Base-by-base conservation (phyloP, 2,113 vertebrate genomes). In the Stercorarius parasiticus region DNA sequence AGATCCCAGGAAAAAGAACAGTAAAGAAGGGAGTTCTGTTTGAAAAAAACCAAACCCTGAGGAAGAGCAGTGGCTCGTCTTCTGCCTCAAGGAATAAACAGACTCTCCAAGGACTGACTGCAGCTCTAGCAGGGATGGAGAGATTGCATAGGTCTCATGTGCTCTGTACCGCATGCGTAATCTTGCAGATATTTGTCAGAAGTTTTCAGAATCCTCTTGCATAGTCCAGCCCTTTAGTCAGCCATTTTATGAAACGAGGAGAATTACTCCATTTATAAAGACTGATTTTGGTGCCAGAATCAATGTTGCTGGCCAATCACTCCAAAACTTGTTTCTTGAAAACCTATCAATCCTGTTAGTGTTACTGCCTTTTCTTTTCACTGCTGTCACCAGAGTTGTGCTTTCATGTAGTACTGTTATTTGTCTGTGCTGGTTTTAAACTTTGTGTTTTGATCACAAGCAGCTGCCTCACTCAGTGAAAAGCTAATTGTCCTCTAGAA, bases 81-180 rank as follows among this genome's bases (percentile, higher is more conserved):
- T 13, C 12, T 43, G 19, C 29, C 14, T 25, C 18, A 26, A 52
- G 38, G 19, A 83, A 59, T 42, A 73, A 59, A 43, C 14, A 84
- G 16, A 11, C 9, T 66, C 17, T 69, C 20, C 59, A 43, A 55
- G 58, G 29, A 65, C 32, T 38, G 26, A 25, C 7, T 61, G 62
- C 43, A 67, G 42, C 43, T 81, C 22, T 82, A 69, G 50, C 40
- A 50, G 27, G 1, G 5, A 47, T 26, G 40, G 17, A 61, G 30
- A 49, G 3, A 50, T 79, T 92, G 23, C 38, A 26, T 2, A 43
- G 20, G 10, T 64, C 29, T 65, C 34, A 23, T 0, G 1, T 6
- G 4, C 15, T 59, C 43, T 77, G 11, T 72, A 55, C 13, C 9
- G 3, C 18, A 12, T 0, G 2, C 6, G 27, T 5, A 59, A 3